phyloP scores from a whole-genome alignment of 2,888 invertebrate genomes.

The Drosophila mercatorum region DNA sequence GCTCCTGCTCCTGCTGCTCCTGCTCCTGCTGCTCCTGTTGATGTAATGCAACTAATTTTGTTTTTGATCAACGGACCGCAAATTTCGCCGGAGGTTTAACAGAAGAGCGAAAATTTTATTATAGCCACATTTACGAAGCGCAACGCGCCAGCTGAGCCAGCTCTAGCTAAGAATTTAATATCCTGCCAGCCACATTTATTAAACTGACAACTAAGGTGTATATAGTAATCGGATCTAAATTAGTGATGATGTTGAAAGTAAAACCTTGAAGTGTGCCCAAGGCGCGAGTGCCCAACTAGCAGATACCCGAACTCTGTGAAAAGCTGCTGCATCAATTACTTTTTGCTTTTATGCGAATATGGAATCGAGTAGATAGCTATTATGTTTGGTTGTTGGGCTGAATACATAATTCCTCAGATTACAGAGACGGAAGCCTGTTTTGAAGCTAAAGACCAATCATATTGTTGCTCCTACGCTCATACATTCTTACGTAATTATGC shows the following conservation, averaged over 20 bases:
- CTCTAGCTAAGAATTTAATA: slow-evolving; percentile 8
- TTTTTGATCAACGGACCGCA: slow-evolving; percentile 44
- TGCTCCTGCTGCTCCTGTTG: slow-evolving; percentile 29
- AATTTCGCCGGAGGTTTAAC: slow-evolving; percentile 32
- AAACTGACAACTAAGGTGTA: not conserved
- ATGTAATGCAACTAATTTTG: slow-evolving; percentile 57
- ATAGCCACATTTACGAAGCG: slow-evolving; percentile 8
- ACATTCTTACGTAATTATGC: too few species aligned
- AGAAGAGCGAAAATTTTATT: slow-evolving; percentile 25
- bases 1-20: slow-evolving; percentile 17
- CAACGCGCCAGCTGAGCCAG: not conserved
- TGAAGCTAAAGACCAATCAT: too few species aligned
- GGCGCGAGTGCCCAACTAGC: not conserved
- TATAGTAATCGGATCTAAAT: not conserved
- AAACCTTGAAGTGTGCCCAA: too few species aligned
- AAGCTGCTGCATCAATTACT: too few species aligned
- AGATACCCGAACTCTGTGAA: too few species aligned
- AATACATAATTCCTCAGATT: too few species aligned
- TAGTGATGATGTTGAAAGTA: too few species aligned
- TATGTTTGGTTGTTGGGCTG: too few species aligned
- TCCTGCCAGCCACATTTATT: slow-evolving; percentile 17
- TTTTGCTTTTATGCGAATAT: too few species aligned
- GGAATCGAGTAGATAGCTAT: too few species aligned
- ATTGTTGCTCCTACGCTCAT: too few species aligned
- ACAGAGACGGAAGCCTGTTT: too few species aligned